Conservation (phyloP, 1,140 invertebrate genomes). For the Drosophila neocordata region DNA sequence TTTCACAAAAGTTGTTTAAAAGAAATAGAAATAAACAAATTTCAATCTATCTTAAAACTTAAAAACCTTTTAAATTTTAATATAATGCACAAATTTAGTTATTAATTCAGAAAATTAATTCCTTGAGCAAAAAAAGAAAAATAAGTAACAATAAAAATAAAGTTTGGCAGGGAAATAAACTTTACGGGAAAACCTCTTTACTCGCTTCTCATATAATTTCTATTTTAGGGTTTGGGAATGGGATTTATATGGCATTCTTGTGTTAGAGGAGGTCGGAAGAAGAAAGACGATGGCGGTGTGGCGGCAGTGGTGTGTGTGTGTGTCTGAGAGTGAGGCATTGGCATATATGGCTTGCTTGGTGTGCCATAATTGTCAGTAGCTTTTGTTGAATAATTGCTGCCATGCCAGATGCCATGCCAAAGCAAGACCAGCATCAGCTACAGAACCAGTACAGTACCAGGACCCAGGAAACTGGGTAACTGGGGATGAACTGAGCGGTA, state of each 20-base stretch:
- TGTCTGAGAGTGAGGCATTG: conserved; percentile 11
- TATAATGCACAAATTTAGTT: too few species aligned
- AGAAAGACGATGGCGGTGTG: not conserved
- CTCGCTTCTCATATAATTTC: conserved; percentile 2
- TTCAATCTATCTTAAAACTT: too few species aligned
- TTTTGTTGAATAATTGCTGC: conserved; percentile 79
- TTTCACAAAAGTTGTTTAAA: too few species aligned
- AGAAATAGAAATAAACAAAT: too few species aligned
- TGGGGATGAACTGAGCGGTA: not conserved
- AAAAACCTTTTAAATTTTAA: too few species aligned
- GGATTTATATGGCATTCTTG: conserved; percentile 42
- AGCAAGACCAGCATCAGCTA: conserved; percentile 32
- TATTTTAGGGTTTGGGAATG: conserved; percentile 30
- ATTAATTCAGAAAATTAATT: too few species aligned
- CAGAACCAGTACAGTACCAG: not conserved
- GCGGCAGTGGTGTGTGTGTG: conserved; percentile 23
- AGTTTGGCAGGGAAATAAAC: not conserved
- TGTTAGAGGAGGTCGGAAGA: not conserved
- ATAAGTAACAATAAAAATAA: too few species aligned
- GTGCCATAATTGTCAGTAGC: conserved; percentile 79
- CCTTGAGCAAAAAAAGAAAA: too few species aligned
- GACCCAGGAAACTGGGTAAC: not conserved
- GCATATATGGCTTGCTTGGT: conserved; percentile 60
- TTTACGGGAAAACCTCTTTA: not conserved
- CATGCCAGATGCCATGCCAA: conserved; percentile 74